Conservation (phyloP, 2,888 invertebrate genomes). For the Nephrotoma guestfalica region DNA sequence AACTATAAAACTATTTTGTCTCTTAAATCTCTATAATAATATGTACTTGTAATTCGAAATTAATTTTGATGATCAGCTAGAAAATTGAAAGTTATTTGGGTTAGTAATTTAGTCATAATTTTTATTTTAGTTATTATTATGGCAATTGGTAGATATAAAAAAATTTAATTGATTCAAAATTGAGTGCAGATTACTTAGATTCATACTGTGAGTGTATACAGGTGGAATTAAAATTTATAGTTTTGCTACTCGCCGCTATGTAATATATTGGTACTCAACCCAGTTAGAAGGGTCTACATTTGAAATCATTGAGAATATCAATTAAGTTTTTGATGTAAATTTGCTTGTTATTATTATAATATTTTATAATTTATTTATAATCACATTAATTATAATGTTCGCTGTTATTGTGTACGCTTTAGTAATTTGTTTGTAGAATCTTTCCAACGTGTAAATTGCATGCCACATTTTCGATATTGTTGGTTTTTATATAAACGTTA, state of each 20-base stretch:
- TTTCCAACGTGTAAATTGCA: background rate
- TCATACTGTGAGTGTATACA: background rate
- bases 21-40: background rate
- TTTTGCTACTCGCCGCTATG: background rate
- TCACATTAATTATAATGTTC: background rate
- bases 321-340: background rate
- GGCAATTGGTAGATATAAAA: background rate
- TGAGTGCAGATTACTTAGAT: background rate
- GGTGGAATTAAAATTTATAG: background rate
- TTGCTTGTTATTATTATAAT: background rate
- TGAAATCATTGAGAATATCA: background rate
- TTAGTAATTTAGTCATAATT: background rate
- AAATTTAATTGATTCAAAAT: background rate
- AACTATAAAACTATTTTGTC: background rate
- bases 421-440: background rate
- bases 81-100: background rate
- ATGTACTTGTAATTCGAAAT: background rate
- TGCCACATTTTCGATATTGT: background rate
- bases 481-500: background rate
- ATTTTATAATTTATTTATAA: background rate
- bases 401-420: background rate
- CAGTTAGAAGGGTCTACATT: background rate
- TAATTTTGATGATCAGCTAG: background rate
- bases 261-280: background rate
- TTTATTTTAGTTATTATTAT: background rate